Evolutionary conservation across 2,113 vertebrate species (phyloP).

Genomic region (Rhineura floridana): DNA sequence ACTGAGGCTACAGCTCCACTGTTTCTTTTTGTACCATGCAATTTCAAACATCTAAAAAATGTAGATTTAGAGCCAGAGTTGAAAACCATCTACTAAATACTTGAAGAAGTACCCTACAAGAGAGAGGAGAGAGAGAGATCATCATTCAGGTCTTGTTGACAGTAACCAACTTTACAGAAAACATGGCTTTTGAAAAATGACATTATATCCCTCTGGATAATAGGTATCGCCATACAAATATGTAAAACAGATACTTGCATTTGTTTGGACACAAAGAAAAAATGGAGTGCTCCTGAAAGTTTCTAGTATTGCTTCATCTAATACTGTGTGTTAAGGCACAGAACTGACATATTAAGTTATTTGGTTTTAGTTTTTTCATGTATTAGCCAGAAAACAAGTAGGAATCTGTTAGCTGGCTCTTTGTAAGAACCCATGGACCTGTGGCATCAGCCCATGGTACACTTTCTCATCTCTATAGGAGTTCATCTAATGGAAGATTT

Average conservation of each 20-base stretch:
- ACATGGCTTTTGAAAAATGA: background rate
- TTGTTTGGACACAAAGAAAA: background rate
- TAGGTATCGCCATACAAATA: background rate
- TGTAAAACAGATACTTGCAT: background rate
- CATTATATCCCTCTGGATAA: background rate
- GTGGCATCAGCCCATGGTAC: background rate
- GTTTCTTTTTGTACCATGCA: background rate
- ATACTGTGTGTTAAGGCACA: background rate
- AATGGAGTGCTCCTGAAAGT: background rate
- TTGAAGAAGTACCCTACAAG: background rate
- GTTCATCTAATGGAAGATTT: background rate
- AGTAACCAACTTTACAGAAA: background rate
- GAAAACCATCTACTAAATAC: background rate
- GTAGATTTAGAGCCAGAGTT: background rate
- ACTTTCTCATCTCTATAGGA: background rate
- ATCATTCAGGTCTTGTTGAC: background rate
- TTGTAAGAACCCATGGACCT: background rate
- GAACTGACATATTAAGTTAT: background rate
- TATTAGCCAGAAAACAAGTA: background rate
- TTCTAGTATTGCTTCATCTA: background rate
- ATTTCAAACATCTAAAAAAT: background rate
- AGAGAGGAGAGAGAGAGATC: too few species aligned
- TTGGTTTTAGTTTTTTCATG: too few species aligned
- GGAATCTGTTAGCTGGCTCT: too few species aligned
- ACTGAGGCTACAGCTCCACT: background rate